Evolutionary conservation across 2,113 vertebrate genomes (phyloP).

Genomic region (Gracilinanus agilis): DNA sequence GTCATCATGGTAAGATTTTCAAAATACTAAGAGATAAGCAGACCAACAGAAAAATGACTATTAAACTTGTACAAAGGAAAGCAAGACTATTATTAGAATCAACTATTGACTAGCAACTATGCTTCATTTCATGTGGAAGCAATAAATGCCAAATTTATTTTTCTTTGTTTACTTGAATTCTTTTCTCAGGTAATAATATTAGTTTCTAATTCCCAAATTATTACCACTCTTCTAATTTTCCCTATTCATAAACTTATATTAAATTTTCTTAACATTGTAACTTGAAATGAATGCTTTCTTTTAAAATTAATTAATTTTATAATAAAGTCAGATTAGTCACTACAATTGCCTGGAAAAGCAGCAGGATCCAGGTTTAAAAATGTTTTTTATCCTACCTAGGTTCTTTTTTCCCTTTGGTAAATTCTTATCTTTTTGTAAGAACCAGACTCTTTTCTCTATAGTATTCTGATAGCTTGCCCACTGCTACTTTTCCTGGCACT

Average conservation of each 20-base stretch:
- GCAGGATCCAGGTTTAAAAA: background rate
- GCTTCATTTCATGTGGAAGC: constrained; percentile 50
- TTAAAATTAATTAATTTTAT: constrained; percentile 39
- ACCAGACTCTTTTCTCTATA: background rate
- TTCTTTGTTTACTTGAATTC: constrained; percentile 49
- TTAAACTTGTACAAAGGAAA: constrained; percentile 59
- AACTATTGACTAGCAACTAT: constrained; percentile 31
- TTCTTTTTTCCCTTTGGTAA: background rate
- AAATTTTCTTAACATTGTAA: constrained; percentile 52
- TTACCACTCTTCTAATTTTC: constrained; percentile 59
- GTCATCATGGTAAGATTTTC: constrained; percentile 44
- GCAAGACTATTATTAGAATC: constrained; percentile 62
- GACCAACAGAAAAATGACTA: constrained; percentile 38
- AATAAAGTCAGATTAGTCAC: constrained; percentile 27
- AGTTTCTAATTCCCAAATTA: constrained; percentile 51
- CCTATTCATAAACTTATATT: constrained; percentile 51
- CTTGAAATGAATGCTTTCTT: constrained; percentile 46
- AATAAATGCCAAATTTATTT: constrained; percentile 63
- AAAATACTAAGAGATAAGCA: constrained; percentile 48
- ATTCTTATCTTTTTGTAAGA: constrained; percentile 5
- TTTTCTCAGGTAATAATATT: constrained; percentile 27
- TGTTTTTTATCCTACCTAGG: background rate
- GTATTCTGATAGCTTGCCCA: too few relatives aligned
- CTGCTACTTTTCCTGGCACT: background rate
- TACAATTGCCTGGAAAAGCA: constrained; percentile 36